Conservation (phyloP, 2,797 vertebrate genomes). For the Lates japonicus region DNA sequence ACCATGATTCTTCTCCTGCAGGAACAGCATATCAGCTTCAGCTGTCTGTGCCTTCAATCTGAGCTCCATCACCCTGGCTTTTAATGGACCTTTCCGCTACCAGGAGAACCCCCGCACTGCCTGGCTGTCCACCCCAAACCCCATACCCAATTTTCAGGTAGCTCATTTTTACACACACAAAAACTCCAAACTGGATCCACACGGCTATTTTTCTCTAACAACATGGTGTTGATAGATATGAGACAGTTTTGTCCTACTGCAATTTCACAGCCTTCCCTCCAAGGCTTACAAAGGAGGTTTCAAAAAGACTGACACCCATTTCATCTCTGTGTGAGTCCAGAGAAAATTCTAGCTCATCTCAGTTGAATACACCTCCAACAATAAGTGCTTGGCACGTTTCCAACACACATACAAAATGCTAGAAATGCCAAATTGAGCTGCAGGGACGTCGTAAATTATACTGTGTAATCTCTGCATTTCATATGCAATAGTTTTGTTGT, state of each 20-base stretch:
- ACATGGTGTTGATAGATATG: neutral
- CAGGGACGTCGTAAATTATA: neutral
- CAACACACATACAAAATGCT: neutral
- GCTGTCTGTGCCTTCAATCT: conserved; percentile 97
- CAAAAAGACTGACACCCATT: conserved; percentile 20
- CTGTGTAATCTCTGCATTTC: neutral
- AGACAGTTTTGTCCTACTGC: neutral
- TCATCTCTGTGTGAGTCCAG: conserved; percentile 15
- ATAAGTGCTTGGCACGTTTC: neutral
- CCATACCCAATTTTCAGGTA: conserved; percentile 97
- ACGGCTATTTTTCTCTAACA: neutral
- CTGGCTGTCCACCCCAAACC: conserved; percentile 95
- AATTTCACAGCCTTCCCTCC: conserved; percentile 1
- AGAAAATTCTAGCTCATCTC: neutral
- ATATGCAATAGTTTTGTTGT: neutral
- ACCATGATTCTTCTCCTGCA: conserved; percentile 63
- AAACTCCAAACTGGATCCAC: neutral
- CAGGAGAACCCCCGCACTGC: conserved; percentile 96
- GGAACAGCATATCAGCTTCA: conserved; percentile 96
- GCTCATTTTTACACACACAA: neutral
- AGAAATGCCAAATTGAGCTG: neutral
- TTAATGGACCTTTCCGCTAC: conserved; percentile 95
- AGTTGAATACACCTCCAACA: conserved; percentile 1
- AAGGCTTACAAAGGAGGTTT: conserved; percentile 5
- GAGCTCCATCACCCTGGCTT: conserved; percentile 92